Evolutionary conservation across 2,797 vertebrate species (phyloP), one percentile per base, ranked within the genome.

Genomic region (Coilia nasus): DNA sequence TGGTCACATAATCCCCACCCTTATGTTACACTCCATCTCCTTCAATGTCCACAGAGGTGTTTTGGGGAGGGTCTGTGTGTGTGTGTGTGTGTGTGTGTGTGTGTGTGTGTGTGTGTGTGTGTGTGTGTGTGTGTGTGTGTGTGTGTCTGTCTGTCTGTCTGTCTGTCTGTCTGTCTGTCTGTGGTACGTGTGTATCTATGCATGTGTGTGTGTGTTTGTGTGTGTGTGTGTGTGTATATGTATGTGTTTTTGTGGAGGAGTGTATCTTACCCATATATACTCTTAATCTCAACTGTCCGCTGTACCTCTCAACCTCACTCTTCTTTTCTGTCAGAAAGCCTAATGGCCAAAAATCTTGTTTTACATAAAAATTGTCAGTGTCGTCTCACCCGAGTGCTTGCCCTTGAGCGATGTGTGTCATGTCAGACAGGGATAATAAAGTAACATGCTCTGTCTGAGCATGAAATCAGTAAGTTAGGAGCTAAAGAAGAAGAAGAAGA

Each of bases 381-480:
- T 25, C 50, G 31, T 6, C 41, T 62, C 75, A 50, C 60, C 57
- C 80, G 59, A 81, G 83, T 80, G 81, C 87, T 88, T 56, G 59
- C 25, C 46, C 84, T 54, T 67, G 84, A 59, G 46, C 85, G 47
- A 82, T 86, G 56, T 82, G 80, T 31, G 85, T 71, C 87, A 84
- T 85, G 86, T 87, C 84, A 86, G 81, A 60, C 17, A 83, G 86
- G 88, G 84, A 86, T 85, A 86, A 84, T 85, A n/a, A 86, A 85
- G 82, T 64, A 47, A 78, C 67, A 62, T 81, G 86, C 83, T 85
- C 81, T 56, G 25, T 83, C 59, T 81, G 62, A 81, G 84, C 82
- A 81, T 83, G 81, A 83, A 86, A 84, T 84, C 83, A 88, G 83
- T 86, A 80, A 85, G 31, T 88, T 83, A 83, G 81, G 75, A 81